Base-by-base conservation (phyloP, 2,888 invertebrate species). In the Xylota sylvarum region DNA sequence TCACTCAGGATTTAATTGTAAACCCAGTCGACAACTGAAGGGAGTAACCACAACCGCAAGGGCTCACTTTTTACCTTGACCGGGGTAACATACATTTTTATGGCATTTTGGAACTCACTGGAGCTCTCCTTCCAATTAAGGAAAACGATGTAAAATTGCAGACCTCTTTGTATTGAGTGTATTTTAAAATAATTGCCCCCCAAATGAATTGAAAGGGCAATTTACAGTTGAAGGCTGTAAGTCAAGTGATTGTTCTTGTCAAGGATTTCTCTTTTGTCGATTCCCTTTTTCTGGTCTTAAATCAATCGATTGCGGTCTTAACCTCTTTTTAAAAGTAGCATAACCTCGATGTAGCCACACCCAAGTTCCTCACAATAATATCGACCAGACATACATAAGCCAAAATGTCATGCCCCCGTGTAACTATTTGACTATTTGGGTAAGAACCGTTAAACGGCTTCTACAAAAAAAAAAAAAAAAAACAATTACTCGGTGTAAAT, bases 401-500 rank as follows among this genome's bases (percentile, higher is more conserved):
- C 56, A 58, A 30, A 4, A 7, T 56, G 19, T 32, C 32, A 32
- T 55, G 55, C n/a, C 5, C 37, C 58, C 12, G n/a, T 50, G 19
- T 32, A 50, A 48, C 58, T 60, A 46, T 46, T 48, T 72, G 58
- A 48, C 58, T 60, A 46, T 46, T 48, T 72, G 58, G 23, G 10
- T 52, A 62, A 52, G 50, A 52, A 40, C 52, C 30, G n/a, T 74
- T 74, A 73, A 62, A 52, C 23, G 30, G 32, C 23, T 10, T 56
- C 56, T 19, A 64, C 23, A 23, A 23, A 1, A 23, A 23, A 23
- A 23, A 23, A 23, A 23, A 74, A 55, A 32, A 32, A 64, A 74
- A 74, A 46, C 64, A 76, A 76, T 76, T 65, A 76, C 65, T 23
- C 64, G 55, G 23, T 46, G 19, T 64, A 55, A 35, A 64, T 32